Base-by-base conservation (phyloP, 2,888 invertebrate species). In the Nomada goodeniana region DNA sequence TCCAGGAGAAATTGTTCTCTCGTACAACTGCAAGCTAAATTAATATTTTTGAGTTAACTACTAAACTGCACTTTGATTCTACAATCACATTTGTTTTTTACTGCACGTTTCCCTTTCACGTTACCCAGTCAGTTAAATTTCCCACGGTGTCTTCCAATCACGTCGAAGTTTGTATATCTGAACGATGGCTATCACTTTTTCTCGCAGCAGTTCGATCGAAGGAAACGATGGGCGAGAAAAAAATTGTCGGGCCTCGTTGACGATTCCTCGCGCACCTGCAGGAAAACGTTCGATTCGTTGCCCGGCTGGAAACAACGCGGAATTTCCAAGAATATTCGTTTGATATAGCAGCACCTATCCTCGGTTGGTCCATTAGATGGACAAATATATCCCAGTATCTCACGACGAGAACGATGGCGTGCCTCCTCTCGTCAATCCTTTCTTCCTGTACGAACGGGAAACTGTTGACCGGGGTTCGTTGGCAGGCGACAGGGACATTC, bases 351-450 rank as follows among this genome's bases (percentile, higher is more conserved):
- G 53, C 42, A 23, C 47, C 36, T 36, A 36, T 53, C 50, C 47
- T 42, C 5, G 53, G 47, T 23, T 52, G 69, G 68, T 84, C 81
- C 82, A 82, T 84, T 84, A 86, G 74, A 72, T 79, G 61, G 53
- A 64, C 79, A 80, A 74, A 80, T 77, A 80, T 76, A 76, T 69
- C 71, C 42, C 60, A 15, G 65, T 70, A 65, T 69, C 64, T 71
- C 68, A 47, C 70, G 61, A 69, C 50, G 63, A 77, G 77, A 83
- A 77, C 55, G 75, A 76, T 76, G 64, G 70, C 60, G 18, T 67
- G 44, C 69, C 67, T 23, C 55, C 60, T 71, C 74, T 70, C 76
- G 73, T 83, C 80, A 76, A 80, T 82, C 75, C 74, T 69, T 80
- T 83, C 72, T 80, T 73, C 64, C 11, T 29, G 15, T 18, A 11